Evolutionary conservation across 2,888 invertebrate genomes (phyloP).

Genomic region (Meteorus colon): DNA sequence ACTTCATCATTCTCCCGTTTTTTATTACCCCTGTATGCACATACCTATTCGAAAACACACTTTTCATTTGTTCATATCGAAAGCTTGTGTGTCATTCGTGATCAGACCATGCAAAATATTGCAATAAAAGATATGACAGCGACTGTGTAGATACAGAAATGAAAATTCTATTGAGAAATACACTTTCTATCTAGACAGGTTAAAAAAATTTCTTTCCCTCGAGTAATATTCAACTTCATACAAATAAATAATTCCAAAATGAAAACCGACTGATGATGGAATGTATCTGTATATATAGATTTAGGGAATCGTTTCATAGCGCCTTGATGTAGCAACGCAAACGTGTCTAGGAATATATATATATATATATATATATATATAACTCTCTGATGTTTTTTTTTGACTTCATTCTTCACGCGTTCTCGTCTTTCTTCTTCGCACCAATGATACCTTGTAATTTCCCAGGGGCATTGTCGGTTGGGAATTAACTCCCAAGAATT

Average conservation of each 20-base stretch:
- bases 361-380: not conserved
- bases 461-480: conserved; percentile 62
- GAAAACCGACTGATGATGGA: no score
- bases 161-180: no score
- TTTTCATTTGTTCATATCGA: conserved; percentile 1
- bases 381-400: not conserved
- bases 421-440: conserved; percentile 48
- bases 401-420: conserved; percentile 35
- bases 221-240: no score
- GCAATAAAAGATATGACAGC: not conserved
- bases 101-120: not conserved
- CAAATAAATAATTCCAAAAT: no score
- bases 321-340: not conserved
- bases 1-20: not conserved
- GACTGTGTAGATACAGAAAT: not conserved
- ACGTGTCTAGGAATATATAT: not conserved
- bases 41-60: not conserved
- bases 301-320: not conserved
- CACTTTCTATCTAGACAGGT: no score
- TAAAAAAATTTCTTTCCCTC: no score
- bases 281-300: not conserved
- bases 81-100: not conserved
- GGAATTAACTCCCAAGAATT: conserved; percentile 35
- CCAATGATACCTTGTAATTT: conserved; percentile 68
- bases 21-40: not conserved